Evolutionary conservation across 1,140 invertebrate species (phyloP), one percentile per base, ranked within the genome.

Genomic region (Macrotrachela quadricornifera): DNA sequence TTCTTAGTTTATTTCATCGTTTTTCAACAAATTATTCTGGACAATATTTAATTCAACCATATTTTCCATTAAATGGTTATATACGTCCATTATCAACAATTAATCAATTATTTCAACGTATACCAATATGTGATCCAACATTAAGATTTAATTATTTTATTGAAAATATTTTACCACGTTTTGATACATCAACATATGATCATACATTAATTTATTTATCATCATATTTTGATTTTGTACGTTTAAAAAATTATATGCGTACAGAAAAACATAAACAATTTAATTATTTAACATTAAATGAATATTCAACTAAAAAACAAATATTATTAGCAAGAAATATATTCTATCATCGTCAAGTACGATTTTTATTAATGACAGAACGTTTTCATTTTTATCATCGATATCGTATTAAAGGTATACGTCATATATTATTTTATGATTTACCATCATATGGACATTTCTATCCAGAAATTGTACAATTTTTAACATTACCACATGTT

Each of bases 191-290:
- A 42, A 42, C 40, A 3, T 14, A 15, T 42, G 40, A 42, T 42
- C 41, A 88, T 61, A 87, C 84, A 0, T 63, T 96, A 39, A 80
- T 97, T 44, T 95, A 80, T 70, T 74, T 96, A 42, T 82, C 87
- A 0, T 88, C 81, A 41, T 97, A 96, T 67, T 95, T 88, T 64
- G 91, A 96, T 69, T 97, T 79, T 73, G 83, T 95, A 0, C 74
- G 80, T 56, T 61, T 97, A 18, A 70, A 88, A 56, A 95, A 96
- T 73, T 80, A 86, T 65, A 84, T 96, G 59, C 85, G 82, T 59
- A 80, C 79, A 54, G 82, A 91, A 65, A 82, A 83, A 14, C 21
- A 16, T 39, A 50, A 15, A 47, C 18, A 13, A 40, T 18, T 17
- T 10, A 45, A 18, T 12, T 40, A 45, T 40, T 44, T 50, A 15